These are phyloP conservation scores for Amyelois transitella DNA, from an alignment of 1,140 invertebrate species.

Conservation along the genomic window DNA sequence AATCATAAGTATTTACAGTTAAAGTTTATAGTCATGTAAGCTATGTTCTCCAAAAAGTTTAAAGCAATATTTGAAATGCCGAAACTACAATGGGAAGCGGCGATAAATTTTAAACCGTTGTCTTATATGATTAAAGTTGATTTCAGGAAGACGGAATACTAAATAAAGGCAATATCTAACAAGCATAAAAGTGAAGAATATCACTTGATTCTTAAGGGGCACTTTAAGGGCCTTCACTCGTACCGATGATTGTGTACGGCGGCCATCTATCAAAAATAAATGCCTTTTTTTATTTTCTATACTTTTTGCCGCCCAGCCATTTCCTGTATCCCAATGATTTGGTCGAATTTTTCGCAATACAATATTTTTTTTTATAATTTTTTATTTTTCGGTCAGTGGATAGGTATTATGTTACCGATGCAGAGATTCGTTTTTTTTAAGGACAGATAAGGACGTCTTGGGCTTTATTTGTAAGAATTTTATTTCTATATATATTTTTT, in stretches of 20 bases:
- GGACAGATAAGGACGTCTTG: conserved; percentile 19
- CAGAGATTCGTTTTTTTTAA: conserved; percentile 17
- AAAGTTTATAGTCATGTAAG: background rate
- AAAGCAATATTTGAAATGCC: background rate
- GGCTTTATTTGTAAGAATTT: background rate
- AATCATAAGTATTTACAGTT: background rate
- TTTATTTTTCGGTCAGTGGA: conserved; percentile 59
- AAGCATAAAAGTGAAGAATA: conserved; percentile 56
- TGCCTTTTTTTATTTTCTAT: conserved; percentile 51
- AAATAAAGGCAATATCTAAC: conserved; percentile 10
- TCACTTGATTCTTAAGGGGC: conserved; percentile 65
- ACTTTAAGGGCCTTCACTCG: conserved; percentile 54
- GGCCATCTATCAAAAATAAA: conserved; percentile 66
- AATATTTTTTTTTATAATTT: conserved; percentile 51
- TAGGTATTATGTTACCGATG: conserved; percentile 46
- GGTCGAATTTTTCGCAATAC: conserved; percentile 55
- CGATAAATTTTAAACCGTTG: background rate
- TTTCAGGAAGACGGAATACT: background rate
- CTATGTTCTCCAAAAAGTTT: background rate
- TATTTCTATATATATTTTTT: conserved; percentile 3
- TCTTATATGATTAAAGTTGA: background rate
- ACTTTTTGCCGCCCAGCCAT: conserved; percentile 54
- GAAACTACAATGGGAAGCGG: background rate
- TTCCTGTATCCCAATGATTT: conserved; percentile 57
- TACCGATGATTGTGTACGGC: conserved; percentile 60